phyloP scores from a whole-genome alignment of 2,888 invertebrate genomes.

The Orchesella flavescens region DNA sequence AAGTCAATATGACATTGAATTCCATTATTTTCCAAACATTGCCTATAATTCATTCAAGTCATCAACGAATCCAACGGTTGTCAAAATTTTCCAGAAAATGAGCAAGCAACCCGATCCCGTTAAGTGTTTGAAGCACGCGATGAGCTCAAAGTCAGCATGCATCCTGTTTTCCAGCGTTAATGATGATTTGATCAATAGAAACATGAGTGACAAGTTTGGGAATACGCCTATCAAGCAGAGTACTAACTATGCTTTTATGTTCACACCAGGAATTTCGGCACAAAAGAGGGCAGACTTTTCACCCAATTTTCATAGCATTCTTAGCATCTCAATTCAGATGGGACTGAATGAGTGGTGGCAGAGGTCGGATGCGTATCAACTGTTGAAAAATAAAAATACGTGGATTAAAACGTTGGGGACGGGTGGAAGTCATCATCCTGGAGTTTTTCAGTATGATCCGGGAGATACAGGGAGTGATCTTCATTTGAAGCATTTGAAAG shows the following conservation, averaged over 20 bases:
- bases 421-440: neutral
- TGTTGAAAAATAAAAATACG: slow-evolving; percentile 7
- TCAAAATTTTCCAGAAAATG: slow-evolving; percentile 48
- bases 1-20: slow-evolving; percentile 30
- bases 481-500: slow-evolving; percentile 41
- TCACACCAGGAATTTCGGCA: slow-evolving; percentile 32
- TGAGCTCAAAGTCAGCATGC: slow-evolving; percentile 29
- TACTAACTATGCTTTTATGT: slow-evolving; percentile 40
- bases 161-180: slow-evolving; percentile 43
- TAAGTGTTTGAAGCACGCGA: slow-evolving; percentile 33
- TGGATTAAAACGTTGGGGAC: slow-evolving; percentile 38
- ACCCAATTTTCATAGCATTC: slow-evolving; percentile 22
- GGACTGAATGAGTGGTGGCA: slow-evolving; percentile 44
- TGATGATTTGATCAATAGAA: slow-evolving; percentile 34
- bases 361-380: neutral
- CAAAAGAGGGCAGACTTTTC: slow-evolving; percentile 29
- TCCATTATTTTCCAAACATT: slow-evolving; percentile 54
- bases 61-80: slow-evolving; percentile 41
- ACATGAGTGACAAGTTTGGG: slow-evolving; percentile 44
- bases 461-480: slow-evolving; percentile 24
- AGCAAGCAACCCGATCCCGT: slow-evolving; percentile 34
- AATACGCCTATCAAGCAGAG: slow-evolving; percentile 16
- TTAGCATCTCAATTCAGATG: slow-evolving; percentile 28
- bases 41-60: slow-evolving; percentile 51
- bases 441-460: slow-evolving; percentile 25